Percentiles rank a stretch among this genome's conserved stretches.
phyloP scores from a whole-genome alignment of 2,113 vertebrate genomes.

The Kryptolebias marmoratus region DNA sequence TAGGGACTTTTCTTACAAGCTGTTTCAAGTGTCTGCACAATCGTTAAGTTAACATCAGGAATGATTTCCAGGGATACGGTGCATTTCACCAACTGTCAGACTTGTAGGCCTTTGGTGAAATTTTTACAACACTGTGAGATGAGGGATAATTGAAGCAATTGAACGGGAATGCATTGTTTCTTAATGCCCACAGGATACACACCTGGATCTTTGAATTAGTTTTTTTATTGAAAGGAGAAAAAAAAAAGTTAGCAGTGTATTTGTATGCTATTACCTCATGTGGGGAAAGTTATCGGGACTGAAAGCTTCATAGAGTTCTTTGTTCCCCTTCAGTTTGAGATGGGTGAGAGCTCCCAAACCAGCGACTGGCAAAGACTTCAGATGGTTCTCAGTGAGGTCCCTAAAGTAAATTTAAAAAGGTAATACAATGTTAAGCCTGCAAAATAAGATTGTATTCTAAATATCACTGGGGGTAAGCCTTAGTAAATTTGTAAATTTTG shows the following conservation, averaged over 20 bases:
- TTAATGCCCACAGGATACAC: constrained; percentile 49
- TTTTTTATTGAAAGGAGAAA: background rate
- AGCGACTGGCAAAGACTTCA: constrained; percentile 84
- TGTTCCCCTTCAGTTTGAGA: constrained; percentile 92
- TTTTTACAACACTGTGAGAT: background rate
- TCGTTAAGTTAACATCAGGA: constrained; percentile 27
- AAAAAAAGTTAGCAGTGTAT: background rate
- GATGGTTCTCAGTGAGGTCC: constrained; percentile 88
- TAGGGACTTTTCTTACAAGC: constrained; percentile 46
- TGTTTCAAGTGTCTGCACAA: constrained; percentile 32
- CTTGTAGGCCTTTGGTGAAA: constrained; percentile 31
- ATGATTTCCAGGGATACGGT: constrained; percentile 44
- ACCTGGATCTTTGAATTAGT: constrained; percentile 35
- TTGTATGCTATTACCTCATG: constrained; percentile 84
- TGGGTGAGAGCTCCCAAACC: constrained; percentile 89
- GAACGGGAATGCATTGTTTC: too few species aligned
- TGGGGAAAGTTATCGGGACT: constrained; percentile 89
- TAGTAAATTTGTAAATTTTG: background rate
- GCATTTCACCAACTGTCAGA: constrained; percentile 36
- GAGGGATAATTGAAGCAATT: too few species aligned
- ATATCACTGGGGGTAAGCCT: background rate
- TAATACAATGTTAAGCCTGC: constrained; percentile 4
- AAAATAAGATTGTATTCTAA: constrained; percentile 35
- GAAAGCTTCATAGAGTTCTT: constrained; percentile 86
- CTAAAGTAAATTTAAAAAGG: constrained; percentile 67